These are phyloP conservation scores for Rhodinocichla rosea DNA, from an alignment of 2,113 vertebrate genomes.

Conservation along the genomic window DNA sequence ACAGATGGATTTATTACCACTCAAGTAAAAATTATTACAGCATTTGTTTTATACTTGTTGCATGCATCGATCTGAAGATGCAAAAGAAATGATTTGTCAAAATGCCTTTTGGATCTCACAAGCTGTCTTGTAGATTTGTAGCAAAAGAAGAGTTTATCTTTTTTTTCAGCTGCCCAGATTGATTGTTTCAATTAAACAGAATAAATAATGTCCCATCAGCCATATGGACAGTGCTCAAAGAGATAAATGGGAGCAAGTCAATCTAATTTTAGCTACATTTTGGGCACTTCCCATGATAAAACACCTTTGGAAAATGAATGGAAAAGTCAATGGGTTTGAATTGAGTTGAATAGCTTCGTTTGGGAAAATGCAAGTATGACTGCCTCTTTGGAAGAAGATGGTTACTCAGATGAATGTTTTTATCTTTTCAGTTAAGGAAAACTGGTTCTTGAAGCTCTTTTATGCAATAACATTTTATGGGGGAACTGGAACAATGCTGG, in stretches of 20 bases:
- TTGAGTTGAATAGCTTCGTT: background rate
- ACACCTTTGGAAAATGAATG: background rate
- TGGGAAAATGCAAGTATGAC: background rate
- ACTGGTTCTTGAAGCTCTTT: background rate
- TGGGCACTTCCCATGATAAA: background rate
- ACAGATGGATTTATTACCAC: conserved; percentile 40
- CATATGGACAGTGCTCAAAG: background rate
- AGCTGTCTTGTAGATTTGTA: background rate
- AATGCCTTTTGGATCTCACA: background rate
- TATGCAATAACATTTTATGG: background rate
- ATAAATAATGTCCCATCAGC: background rate
- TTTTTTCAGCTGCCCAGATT: background rate
- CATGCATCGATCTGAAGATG: background rate
- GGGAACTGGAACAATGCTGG: background rate
- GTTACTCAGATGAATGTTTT: background rate
- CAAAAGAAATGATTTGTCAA: conserved; percentile 10
- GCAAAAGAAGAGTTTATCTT: background rate
- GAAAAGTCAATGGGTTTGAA: background rate
- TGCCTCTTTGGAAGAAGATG: background rate
- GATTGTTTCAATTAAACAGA: background rate
- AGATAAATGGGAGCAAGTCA: background rate
- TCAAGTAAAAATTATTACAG: background rate
- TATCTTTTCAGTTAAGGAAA: background rate
- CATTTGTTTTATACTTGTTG: background rate
- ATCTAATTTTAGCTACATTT: background rate